Base-by-base conservation (phyloP, 2,113 vertebrate genomes). In the Bombycilla garrulus region DNA sequence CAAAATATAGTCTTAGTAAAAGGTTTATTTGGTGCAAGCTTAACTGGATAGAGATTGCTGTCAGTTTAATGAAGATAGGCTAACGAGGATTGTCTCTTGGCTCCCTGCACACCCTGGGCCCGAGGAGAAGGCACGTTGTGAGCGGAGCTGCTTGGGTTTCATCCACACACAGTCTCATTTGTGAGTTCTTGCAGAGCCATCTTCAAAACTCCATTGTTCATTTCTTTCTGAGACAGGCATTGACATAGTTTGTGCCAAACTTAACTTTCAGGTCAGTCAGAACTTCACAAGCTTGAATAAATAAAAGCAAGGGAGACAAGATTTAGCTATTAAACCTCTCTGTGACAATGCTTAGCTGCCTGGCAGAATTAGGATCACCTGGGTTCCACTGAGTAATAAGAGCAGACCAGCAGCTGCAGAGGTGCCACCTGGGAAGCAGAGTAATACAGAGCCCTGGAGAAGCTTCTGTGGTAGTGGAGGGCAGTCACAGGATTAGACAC, bases 321-420 rank as follows among this genome's bases (percentile, higher is more conserved):
- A 40, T 91, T 95, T 93, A 88, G 81, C 90, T 88, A 23, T 90
- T 95, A 96, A 90, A 71, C 7, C 35, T 74, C 35, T 60, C 60
- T 64, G 60, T 78, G 53, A 35, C 58, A 36, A 2, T 26, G 38
- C 28, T 53, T 24, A 26, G 40, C 70, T 96, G 93, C 86, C 79
- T 84, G 67, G 65, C 40, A 71, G 86, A 73, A 81, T 94, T 45
- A 88, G 44, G 25, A 24, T 92, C 85, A 77, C 21, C 44, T 71
- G 58, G 56, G 18, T 42, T 51, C 17, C 47, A 9, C 54, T 20
- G 74, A 31, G 40, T 28, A 57, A 8, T 31, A 53, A 56, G 33
- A 54, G 48, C 81, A 62, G 35, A 38, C 12, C 47, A 80, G 42
- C 38, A 77, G 76, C 62, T 53, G 22, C 9, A 3, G 4, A 78